These are phyloP conservation scores for Heliconius eleuchia DNA, from an alignment of 1,140 invertebrate genomes.

Conservation along the genomic window DNA sequence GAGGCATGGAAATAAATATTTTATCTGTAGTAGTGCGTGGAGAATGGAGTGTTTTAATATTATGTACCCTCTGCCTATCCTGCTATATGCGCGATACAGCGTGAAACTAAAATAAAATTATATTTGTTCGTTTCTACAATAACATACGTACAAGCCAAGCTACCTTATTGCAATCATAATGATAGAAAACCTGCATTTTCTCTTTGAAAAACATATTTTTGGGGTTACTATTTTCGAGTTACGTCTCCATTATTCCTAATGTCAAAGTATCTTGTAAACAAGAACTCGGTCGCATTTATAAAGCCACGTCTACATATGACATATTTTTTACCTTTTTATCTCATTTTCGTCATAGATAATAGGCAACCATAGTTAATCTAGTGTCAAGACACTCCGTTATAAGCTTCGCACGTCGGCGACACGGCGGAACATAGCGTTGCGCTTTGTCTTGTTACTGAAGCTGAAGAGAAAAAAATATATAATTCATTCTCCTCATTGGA, in stretches of 20 bases:
- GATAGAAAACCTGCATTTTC: neutral
- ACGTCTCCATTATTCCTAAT: constrained; percentile 3
- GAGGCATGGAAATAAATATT: too few species aligned
- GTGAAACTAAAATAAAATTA: neutral
- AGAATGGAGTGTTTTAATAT: neutral
- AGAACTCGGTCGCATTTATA: constrained; percentile 5
- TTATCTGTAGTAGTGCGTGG: neutral
- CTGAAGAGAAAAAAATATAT: too few species aligned
- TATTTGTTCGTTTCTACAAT: neutral
- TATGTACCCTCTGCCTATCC: neutral
- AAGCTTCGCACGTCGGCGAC: too few species aligned
- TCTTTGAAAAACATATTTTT: constrained; percentile 14
- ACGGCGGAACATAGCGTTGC: too few species aligned
- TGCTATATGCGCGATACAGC: neutral
- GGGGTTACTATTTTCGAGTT: neutral
- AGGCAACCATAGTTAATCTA: neutral
- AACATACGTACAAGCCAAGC: too few species aligned
- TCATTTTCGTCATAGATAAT: neutral
- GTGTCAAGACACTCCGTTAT: too few species aligned
- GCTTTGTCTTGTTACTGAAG: too few species aligned
- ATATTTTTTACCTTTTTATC: neutral
- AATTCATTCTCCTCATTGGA: too few species aligned
- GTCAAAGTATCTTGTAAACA: constrained; percentile 4
- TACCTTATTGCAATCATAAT: neutral
- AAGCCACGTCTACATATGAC: neutral